Evolutionary conservation across 2,797 vertebrate species (phyloP), one percentile per base, ranked within the genome.

Genomic region (Pyrocephalus nanus): DNA sequence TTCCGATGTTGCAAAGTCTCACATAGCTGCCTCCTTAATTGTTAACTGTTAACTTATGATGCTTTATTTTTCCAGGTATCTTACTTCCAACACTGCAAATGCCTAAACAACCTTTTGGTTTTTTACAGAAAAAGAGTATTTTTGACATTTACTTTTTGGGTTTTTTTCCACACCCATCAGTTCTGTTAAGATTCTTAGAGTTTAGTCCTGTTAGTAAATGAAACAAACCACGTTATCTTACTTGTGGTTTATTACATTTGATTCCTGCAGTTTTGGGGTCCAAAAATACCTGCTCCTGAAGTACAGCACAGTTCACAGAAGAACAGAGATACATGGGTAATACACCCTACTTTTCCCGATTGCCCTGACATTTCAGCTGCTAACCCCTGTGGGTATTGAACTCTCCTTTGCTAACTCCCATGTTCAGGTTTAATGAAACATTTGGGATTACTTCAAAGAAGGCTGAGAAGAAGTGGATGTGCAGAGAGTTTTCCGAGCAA

Each of bases 81-180:
- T 64, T 77, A 15, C 55, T 82, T 93, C 27, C 67, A 47, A 72
- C 15, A 51, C 27, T 81, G 32, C 19, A 32, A 85, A 60, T 60
- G 23, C 23, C 15, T 23, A 64, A 85, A 62, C 6, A 50, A 30
- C 2, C 3, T 16, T 8, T 19, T 30, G 54, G 13, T 43, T 57
- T 54, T 71, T 58, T 30, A 18, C 23, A 55, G 12, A 51, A 38
- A 42, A 77, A 15, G 60, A 32, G 4, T 8, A 19, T 48, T 88
- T 86, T 62, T 70, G 12, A 65, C 8, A 16, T 58, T 58, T 61
- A 32, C 0, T 5, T 42, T 16, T 42, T 42, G 15, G 36, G 8
- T 9, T 30, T 45, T 22, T 4, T 42, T 11, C 11, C 12, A 12
- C 25, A 5, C 11, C 12, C 3, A 23, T 34, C 0, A 13, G 9